Percentiles rank a stretch among this genome's conserved stretches.
Conservation (phyloP, 2,113 vertebrate species). For the Corydoras sp. region DNA sequence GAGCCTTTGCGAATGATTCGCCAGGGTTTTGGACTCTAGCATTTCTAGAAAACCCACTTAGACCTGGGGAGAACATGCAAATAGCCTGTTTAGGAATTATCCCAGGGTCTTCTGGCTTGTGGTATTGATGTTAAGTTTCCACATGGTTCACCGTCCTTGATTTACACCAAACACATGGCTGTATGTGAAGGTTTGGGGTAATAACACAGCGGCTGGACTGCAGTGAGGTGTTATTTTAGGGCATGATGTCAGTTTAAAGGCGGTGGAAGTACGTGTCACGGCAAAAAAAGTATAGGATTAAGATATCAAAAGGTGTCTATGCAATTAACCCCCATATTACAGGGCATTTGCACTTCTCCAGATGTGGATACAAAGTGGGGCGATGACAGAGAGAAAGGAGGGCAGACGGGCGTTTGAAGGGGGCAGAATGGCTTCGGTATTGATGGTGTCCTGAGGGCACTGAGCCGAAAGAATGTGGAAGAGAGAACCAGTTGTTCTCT, state of each 20-base stretch:
- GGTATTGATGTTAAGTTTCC: too few relatives aligned
- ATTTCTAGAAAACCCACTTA: too few relatives aligned
- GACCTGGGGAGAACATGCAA: too few relatives aligned
- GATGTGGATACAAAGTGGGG: conserved; percentile 64
- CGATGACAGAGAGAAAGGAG: conserved; percentile 54
- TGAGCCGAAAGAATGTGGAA: conserved; percentile 53
- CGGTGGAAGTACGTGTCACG: neutral
- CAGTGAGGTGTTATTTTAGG: neutral
- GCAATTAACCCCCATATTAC: conserved; percentile 56
- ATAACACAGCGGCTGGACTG: neutral
- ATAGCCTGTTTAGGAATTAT: too few relatives aligned
- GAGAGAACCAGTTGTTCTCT: conserved; percentile 65
- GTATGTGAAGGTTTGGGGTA: too few relatives aligned
- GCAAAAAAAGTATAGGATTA: conserved; percentile 48
- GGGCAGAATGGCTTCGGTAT: conserved; percentile 42
- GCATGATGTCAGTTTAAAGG: neutral
- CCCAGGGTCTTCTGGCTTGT: too few relatives aligned
- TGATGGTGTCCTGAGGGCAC: conserved; percentile 58
- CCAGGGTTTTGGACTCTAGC: too few relatives aligned
- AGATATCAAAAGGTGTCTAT: conserved; percentile 53
- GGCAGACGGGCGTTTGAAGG: conserved; percentile 35
- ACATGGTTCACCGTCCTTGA: too few relatives aligned
- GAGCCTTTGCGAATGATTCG: too few relatives aligned
- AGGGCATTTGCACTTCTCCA: conserved; percentile 63
- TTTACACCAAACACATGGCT: too few relatives aligned